Evolutionary conservation across 2,797 vertebrate genomes (phyloP), one percentile per base, ranked within the genome.

Genomic region (Tympanoctomys barrerae): DNA sequence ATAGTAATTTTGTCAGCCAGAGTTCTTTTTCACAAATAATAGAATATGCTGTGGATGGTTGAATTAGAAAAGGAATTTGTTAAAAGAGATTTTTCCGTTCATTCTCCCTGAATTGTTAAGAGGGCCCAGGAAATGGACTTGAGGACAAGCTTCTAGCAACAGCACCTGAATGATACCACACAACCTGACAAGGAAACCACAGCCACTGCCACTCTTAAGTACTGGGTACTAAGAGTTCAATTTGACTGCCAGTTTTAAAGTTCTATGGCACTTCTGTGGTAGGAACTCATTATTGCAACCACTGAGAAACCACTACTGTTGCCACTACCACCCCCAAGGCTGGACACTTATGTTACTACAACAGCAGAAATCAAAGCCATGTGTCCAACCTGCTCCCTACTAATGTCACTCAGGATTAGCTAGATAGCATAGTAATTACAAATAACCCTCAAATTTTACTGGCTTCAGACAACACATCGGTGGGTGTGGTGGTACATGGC

Each of bases 11-110:
- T 94, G 57, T 91, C 77, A 70, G 91, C 88, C 77, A 91, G 95
- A 70, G 87, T 97, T 93, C 81, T 94, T 95, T 96, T 95, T 92
- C 64, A 94, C 81, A 90, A 96, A 95, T 68, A 96, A 91, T 93
- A 93, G 78, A 94, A 94, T 95, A 59, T 42, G 80, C 71, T 75
- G 49, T 90, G 85, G 42, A 73, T 85, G 85, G 85, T n/a, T 87
- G 89, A 89, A 95, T n/a, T 62, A 77, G 87, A 86, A 91, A 97
- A 83, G 52, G 31, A 19, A 89, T 89, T 97, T 90, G 89, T 86
- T 94, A 96, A 94, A 96, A 77, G 78, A 91, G 84, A 93, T 70
- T 83, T 90, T 89, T 94, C 90, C 85, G 81, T 73, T 94, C 42
- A 42, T 42, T 42, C 42, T 42, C 42, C 42, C 62, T 93, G 62